Evolutionary conservation across 2,797 vertebrate genomes (phyloP).

Genomic region (Trichosurus vulpecula): DNA sequence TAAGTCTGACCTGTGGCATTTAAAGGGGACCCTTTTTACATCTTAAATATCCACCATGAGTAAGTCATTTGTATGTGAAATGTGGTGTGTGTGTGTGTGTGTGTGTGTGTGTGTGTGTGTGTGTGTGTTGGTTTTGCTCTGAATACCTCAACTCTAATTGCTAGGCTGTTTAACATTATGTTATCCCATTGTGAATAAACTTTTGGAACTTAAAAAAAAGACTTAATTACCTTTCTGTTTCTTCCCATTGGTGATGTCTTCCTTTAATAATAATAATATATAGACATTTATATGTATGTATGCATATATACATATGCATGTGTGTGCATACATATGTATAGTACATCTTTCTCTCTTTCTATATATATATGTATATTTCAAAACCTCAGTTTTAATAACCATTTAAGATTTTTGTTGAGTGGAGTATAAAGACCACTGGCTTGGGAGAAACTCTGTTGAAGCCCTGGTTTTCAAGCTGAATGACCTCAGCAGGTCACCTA

Average conservation of each 20-base stretch:
- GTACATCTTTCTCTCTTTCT: no score
- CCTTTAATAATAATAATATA: neutral
- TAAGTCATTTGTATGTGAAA: neutral
- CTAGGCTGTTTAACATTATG: neutral
- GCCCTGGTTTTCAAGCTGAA: neutral
- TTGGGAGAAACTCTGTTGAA: neutral
- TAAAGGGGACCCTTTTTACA: neutral
- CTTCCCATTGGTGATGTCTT: neutral
- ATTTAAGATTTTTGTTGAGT: neutral
- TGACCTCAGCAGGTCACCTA: neutral
- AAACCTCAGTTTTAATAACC: neutral
- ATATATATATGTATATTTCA: neutral
- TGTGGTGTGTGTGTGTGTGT: neutral
- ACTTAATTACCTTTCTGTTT: neutral
- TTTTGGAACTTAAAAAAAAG: constrained; percentile 17
- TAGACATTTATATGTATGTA: no score
- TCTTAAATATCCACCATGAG: neutral
- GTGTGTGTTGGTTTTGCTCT: neutral
- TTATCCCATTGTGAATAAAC: neutral
- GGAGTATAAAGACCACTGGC: no score
- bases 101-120: neutral
- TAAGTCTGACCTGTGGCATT: neutral
- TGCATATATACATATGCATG: no score
- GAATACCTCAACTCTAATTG: neutral
- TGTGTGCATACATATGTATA: no score